phyloP scores from a whole-genome alignment of 2,888 invertebrate genomes.

The Rhogogaster chlorosoma region DNA sequence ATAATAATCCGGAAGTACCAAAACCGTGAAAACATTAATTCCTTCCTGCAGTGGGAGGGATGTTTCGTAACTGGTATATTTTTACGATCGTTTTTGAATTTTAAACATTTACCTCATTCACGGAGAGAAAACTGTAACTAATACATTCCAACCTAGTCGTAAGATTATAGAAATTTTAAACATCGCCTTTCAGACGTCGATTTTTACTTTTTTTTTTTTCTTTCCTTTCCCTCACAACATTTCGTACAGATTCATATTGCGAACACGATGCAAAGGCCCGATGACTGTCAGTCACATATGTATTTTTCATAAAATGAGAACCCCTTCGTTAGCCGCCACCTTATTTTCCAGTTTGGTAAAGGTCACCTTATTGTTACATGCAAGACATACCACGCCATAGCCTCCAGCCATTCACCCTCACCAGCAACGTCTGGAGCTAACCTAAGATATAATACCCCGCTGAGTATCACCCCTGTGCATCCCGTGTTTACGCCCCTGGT shows the following conservation, averaged over 20 bases:
- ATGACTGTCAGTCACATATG: neutral
- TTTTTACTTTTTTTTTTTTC: neutral
- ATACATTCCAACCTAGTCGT: neutral
- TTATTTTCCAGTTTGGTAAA: slow-evolving; percentile 65
- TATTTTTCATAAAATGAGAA: slow-evolving; percentile 4
- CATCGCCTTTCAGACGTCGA: neutral
- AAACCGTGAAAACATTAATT: slow-evolving; percentile 31
- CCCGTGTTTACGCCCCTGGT: slow-evolving; percentile 58
- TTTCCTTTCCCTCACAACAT: neutral
- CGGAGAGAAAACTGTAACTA: slow-evolving; percentile 15
- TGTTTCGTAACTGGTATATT: slow-evolving; percentile 42
- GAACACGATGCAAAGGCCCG: neutral
- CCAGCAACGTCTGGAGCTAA: slow-evolving; percentile 28
- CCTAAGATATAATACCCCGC: slow-evolving; percentile 16
- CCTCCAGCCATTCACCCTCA: slow-evolving; percentile 55
- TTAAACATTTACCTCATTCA: slow-evolving; percentile 45
- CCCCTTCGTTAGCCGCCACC: slow-evolving; percentile 32
- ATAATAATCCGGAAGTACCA: slow-evolving; percentile 33
- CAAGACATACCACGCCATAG: slow-evolving; percentile 55
- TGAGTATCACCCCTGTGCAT: slow-evolving; percentile 8
- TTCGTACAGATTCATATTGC: neutral
- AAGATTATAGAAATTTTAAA: neutral
- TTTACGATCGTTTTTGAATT: slow-evolving; percentile 35
- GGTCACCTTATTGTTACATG: slow-evolving; percentile 72
- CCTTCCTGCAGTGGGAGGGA: neutral